A percentile compares a stretch with the other conserved stretches of the same genome.
These are phyloP conservation scores for Syndactyla subalaris DNA, from an alignment of 2,797 vertebrate species.

Conservation along the genomic window DNA sequence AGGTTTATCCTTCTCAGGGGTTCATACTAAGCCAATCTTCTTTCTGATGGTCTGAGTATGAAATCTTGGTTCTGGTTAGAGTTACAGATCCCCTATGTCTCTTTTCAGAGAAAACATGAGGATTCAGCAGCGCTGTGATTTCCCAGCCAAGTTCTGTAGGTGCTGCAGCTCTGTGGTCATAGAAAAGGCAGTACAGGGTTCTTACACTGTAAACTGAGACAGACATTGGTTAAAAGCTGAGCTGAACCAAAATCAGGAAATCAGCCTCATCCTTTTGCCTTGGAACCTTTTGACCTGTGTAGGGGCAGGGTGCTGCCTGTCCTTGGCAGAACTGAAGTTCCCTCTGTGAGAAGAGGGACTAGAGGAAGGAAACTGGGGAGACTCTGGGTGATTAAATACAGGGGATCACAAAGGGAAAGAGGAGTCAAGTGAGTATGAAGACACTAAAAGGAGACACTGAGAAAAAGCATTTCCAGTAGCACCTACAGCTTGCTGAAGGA, in stretches of 20 bases:
- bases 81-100: conserved; percentile 30
- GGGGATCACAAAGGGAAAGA: not conserved
- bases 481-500: not conserved
- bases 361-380: not conserved
- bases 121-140: not conserved
- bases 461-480: not conserved
- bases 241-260: not conserved
- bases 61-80: conserved; percentile 19
- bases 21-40: conserved; percentile 30
- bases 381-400: not conserved
- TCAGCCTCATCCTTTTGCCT: not conserved
- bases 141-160: not conserved
- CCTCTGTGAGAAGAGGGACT: not conserved
- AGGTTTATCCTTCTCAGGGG: conserved; percentile 1
- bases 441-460: not conserved
- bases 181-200: not conserved
- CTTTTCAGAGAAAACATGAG: conserved; percentile 13
- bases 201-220: not conserved
- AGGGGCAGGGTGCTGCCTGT: not conserved
- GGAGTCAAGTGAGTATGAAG: not conserved
- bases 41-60: not conserved
- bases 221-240: not conserved
- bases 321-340: not conserved
- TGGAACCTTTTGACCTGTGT: not conserved
- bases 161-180: conserved; percentile 1